Conservation (phyloP, 2,888 invertebrate species). For the Polyommatus icarus region DNA sequence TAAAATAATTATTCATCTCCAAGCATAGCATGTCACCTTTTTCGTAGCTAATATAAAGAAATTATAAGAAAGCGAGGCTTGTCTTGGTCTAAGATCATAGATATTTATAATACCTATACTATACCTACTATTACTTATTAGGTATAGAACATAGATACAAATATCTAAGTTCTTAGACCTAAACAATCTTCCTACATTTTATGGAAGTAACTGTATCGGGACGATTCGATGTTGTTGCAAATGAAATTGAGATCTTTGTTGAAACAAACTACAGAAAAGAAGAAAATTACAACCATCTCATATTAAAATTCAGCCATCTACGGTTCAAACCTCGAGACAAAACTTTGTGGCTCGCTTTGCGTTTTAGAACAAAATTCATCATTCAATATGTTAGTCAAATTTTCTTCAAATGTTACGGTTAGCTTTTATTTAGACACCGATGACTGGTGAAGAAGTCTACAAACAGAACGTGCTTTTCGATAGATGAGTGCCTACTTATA, state of each 20-base stretch:
- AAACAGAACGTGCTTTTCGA: conserved; percentile 62
- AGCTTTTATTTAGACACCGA: neutral
- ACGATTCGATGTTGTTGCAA: neutral
- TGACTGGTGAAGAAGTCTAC: conserved; percentile 61
- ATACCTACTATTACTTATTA: no score
- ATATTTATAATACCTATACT: no score
- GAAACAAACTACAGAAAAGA: neutral
- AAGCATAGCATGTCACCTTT: neutral
- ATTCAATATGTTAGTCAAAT: neutral
- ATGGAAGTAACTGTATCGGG: no score
- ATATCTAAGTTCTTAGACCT: no score
- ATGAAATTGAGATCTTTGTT: neutral
- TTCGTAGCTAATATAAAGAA: neutral
- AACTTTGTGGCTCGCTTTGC: neutral
- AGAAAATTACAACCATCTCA: neutral
- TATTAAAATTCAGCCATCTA: no score
- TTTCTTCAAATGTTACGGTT: neutral
- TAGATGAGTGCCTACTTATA: conserved; percentile 46
- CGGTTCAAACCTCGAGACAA: no score
- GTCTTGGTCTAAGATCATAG: neutral
- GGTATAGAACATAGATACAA: no score
- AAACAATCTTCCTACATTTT: no score
- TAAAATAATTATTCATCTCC: neutral
- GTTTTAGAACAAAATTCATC: neutral
- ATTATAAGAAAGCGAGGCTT: neutral